phyloP scores from a whole-genome alignment of 2,888 invertebrate genomes.

The Tanytarsus gracilentus region DNA sequence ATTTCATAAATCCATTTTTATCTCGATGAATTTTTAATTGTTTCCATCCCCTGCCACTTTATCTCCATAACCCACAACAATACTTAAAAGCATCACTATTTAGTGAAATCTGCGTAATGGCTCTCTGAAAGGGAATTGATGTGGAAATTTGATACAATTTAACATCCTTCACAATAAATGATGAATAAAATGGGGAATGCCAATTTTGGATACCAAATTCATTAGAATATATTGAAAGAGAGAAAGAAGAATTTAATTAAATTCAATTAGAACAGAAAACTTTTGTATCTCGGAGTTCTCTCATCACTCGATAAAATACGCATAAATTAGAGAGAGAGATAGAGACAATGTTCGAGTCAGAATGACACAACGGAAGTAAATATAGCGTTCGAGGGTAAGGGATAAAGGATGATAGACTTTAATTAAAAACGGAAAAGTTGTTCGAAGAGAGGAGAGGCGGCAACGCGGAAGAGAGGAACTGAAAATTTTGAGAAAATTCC shows the following conservation, averaged over 20 bases:
- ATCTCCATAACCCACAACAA: not conserved
- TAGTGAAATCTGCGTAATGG: slow-evolving; percentile 6
- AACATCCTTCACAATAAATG: slow-evolving; percentile 12
- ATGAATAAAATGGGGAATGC: no score
- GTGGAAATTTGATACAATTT: slow-evolving; percentile 12
- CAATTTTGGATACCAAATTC: slow-evolving; percentile 2
- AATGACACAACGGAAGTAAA: not conserved
- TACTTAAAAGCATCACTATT: not conserved
- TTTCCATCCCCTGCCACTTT: not conserved
- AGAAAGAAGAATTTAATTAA: slow-evolving; percentile 12
- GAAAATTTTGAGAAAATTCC: no score
- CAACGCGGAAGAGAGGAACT: no score
- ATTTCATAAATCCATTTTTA: not conserved
- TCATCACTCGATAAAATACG: slow-evolving; percentile 10
- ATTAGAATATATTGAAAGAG: no score
- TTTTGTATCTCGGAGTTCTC: no score
- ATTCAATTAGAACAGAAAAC: not conserved
- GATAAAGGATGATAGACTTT: not conserved
- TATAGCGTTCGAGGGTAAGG: not conserved
- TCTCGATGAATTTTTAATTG: not conserved
- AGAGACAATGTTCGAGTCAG: not conserved
- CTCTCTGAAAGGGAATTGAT: slow-evolving; percentile 1
- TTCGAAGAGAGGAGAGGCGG: not conserved
- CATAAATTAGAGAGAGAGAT: slow-evolving; percentile 7
- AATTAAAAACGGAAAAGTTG: not conserved